Evolutionary conservation across 1,140 invertebrate genomes (phyloP).

Genomic region (Papilio machaon): DNA sequence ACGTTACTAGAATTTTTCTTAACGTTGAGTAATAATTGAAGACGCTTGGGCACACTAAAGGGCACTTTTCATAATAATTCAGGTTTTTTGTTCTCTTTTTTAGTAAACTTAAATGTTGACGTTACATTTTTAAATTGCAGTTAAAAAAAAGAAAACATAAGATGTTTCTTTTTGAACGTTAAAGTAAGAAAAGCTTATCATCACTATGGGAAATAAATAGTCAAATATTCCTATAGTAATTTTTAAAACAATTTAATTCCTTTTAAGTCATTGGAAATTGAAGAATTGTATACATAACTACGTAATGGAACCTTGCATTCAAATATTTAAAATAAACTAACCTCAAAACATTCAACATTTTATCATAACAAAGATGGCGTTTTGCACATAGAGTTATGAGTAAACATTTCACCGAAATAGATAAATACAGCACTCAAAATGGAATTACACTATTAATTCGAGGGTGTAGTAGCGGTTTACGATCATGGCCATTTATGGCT

Average conservation of each 20-base stretch:
- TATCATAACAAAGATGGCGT: constrained; percentile 4
- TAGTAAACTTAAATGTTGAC: neutral
- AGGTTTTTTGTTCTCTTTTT: neutral
- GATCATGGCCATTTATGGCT: neutral
- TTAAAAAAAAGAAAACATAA: neutral
- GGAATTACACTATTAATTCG: constrained; percentile 22
- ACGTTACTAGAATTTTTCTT: neutral
- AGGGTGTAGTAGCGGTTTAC: neutral
- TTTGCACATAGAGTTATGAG: neutral
- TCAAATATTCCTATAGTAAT: too few species aligned
- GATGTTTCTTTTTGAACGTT: neutral
- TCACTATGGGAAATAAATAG: neutral
- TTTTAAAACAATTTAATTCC: too few species aligned
- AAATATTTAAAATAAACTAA: neutral
- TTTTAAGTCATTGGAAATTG: neutral
- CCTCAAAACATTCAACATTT: neutral
- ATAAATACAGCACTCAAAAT: constrained; percentile 17
- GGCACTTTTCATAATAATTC: neutral
- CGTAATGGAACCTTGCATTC: neutral
- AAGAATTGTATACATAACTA: neutral
- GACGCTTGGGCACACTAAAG: neutral
- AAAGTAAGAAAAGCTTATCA: neutral
- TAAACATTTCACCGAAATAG: neutral
- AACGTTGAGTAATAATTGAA: constrained; percentile 9
- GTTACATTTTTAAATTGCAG: neutral